These are phyloP conservation scores for Drosophila recens DNA, from an alignment of 2,888 invertebrate species.

Conservation along the genomic window DNA sequence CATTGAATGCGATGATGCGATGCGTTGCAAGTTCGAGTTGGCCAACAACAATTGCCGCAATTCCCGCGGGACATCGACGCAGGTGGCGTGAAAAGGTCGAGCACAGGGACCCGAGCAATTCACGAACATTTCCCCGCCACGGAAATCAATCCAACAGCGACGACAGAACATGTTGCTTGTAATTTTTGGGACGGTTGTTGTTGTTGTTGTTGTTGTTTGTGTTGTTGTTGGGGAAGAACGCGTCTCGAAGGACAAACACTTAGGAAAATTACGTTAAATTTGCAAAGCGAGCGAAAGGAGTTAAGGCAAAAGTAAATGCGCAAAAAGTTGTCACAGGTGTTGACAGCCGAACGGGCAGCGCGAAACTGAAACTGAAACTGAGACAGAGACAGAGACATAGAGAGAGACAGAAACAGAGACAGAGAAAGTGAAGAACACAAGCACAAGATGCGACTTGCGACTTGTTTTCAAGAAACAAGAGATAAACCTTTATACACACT, in stretches of 20 bases:
- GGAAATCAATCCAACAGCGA: constrained; percentile 85
- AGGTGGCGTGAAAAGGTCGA: constrained; percentile 80
- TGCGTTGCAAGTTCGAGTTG: constrained; percentile 53
- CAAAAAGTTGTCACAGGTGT: constrained; percentile 53
- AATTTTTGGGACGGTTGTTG: constrained; percentile 37
- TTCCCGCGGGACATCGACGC: constrained; percentile 77
- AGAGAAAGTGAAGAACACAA: no score
- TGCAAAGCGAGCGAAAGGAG: constrained; percentile 45
- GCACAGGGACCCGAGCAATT: constrained; percentile 83
- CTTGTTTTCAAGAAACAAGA: no score
- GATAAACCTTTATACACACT: no score
- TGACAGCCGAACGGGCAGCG: constrained; percentile 58
- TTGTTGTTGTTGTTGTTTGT: background rate
- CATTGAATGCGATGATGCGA: background rate
- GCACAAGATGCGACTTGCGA: no score
- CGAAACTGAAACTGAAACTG: constrained; percentile 54
- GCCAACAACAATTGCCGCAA: constrained; percentile 37
- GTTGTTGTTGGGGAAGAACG: background rate
- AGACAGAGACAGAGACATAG: no score
- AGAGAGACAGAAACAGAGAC: no score
- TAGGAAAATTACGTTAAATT: constrained; percentile 66
- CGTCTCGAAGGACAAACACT: constrained; percentile 61
- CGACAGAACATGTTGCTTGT: constrained; percentile 83
- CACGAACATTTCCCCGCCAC: constrained; percentile 71
- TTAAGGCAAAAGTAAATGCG: constrained; percentile 9